Conservation (phyloP, 2,797 vertebrate species). For the Lagocephalus sceleratus region DNA sequence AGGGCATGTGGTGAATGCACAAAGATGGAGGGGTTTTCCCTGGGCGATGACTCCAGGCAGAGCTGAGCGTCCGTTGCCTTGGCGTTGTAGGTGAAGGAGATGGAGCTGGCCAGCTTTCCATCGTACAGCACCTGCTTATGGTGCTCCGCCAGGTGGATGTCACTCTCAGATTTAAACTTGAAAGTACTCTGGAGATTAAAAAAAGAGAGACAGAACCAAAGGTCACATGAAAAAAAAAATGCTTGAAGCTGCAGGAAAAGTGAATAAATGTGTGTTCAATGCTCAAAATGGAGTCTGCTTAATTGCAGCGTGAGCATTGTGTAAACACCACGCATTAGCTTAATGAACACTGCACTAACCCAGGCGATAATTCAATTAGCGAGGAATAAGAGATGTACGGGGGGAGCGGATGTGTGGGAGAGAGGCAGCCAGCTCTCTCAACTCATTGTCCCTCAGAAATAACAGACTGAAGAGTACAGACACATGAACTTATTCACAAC, state of each 20-base stretch:
- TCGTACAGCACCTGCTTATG: conserved; percentile 96
- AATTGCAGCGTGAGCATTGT: conserved; percentile 57
- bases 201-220: neutral
- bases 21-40: conserved; percentile 95
- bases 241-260: conserved; percentile 1
- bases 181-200: conserved; percentile 85
- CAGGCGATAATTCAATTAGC: conserved; percentile 67
- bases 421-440: neutral
- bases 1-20: conserved; percentile 95
- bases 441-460: neutral
- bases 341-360: conserved; percentile 69
- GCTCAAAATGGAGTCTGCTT: conserved; percentile 57
- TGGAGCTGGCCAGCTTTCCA: conserved; percentile 92
- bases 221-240: neutral
- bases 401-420: neutral
- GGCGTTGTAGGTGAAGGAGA: conserved; percentile 95
- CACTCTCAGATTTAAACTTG: conserved; percentile 96
- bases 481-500: neutral
- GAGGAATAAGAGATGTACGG: conserved; percentile 49
- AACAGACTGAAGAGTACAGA: neutral
- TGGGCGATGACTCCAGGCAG: conserved; percentile 93
- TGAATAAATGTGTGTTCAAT: conserved; percentile 20
- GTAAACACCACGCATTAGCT: conserved; percentile 68
- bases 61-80: conserved; percentile 96
- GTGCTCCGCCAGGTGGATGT: conserved; percentile 95